phyloP scores from a whole-genome alignment of 2,113 vertebrate genomes.

The Henicopernis longicauda region DNA sequence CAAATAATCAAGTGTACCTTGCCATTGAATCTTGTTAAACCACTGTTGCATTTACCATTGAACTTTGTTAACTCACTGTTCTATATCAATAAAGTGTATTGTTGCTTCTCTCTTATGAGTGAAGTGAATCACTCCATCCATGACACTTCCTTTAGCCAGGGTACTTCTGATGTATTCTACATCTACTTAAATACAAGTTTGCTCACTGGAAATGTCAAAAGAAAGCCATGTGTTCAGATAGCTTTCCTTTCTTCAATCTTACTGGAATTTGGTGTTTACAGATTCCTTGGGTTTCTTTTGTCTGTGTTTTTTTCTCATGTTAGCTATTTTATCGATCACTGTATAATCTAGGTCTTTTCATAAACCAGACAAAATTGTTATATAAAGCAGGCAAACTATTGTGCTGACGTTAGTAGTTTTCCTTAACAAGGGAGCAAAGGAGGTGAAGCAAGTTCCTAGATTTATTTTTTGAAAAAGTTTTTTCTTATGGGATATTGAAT shows the following conservation, averaged over 20 bases:
- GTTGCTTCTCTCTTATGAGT: too few relatives aligned
- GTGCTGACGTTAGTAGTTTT: background rate
- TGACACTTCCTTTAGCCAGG: background rate
- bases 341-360: background rate
- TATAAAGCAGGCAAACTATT: accelerated
- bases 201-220: background rate
- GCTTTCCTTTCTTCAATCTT: background rate
- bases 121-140: too few relatives aligned
- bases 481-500: background rate
- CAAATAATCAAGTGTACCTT: too few relatives aligned
- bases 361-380: background rate
- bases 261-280: background rate
- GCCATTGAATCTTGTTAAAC: too few relatives aligned
- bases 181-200: background rate
- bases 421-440: background rate
- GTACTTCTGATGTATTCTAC: background rate
- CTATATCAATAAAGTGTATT: too few relatives aligned
- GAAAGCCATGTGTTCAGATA: background rate
- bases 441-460: background rate
- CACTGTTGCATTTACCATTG: too few relatives aligned
- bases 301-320: background rate
- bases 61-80: too few relatives aligned
- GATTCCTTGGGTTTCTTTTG: background rate
- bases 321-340: background rate
- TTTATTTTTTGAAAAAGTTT: background rate